Evolutionary conservation across 2,797 vertebrate species (phyloP).

Genomic region (Borostomias antarcticus): DNA sequence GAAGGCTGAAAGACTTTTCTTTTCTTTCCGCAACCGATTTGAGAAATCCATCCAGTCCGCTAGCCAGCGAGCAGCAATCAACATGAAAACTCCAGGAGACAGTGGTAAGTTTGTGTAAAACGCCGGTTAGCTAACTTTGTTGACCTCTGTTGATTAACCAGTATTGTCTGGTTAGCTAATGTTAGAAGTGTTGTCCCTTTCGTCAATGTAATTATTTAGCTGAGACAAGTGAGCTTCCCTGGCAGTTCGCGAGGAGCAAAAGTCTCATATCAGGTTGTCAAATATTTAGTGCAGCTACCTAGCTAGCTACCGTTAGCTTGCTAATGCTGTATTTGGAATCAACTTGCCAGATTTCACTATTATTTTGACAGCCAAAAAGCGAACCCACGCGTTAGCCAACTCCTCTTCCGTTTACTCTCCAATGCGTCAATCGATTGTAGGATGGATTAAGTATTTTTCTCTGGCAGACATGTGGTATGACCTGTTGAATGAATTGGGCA

Average conservation of each 20-base stretch:
- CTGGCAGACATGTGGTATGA: not conserved
- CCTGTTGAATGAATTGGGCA: not conserved
- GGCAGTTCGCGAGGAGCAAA: not conserved
- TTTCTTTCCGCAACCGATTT: conserved; percentile 50
- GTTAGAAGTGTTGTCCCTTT: not conserved
- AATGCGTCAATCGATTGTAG: too few relatives aligned
- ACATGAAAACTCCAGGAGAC: conserved; percentile 82
- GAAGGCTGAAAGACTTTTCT: conserved; percentile 54
- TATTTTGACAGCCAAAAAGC: not conserved
- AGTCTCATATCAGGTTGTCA: not conserved
- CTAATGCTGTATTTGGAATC: not conserved
- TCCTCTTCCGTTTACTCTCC: too few relatives aligned
- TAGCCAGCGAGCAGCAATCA: conserved; percentile 36
- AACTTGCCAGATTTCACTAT: not conserved
- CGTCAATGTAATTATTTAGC: not conserved
- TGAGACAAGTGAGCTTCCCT: not conserved
- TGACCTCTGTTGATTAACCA: not conserved
- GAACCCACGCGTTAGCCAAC: too few relatives aligned
- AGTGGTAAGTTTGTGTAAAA: conserved; percentile 65
- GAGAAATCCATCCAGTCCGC: conserved; percentile 46
- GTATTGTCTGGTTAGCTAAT: not conserved
- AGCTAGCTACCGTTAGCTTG: not conserved
- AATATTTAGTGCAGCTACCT: not conserved
- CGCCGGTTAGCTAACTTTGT: conserved; percentile 1
- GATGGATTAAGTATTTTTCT: too few relatives aligned